Conservation (phyloP, 2,888 invertebrate genomes). For the Thymelicus acteon region DNA sequence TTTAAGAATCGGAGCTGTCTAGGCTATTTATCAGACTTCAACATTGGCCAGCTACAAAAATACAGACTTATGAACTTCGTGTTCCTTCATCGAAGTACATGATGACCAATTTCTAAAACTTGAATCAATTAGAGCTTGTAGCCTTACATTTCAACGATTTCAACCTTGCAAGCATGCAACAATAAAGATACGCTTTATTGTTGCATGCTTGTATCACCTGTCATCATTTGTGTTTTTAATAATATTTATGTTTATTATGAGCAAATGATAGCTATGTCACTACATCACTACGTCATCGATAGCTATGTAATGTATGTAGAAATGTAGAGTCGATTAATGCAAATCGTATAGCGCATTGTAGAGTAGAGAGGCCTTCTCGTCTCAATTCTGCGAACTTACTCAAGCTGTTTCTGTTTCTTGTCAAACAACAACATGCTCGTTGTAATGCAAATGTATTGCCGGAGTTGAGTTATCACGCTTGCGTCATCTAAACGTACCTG, state of each 20-base stretch:
- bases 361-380: background rate
- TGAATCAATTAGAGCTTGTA: too few species aligned
- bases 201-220: too few species aligned
- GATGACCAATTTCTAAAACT: too few species aligned
- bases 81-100: too few species aligned
- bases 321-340: background rate
- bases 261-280: too few species aligned
- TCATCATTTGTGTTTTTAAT: background rate
- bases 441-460: constrained; percentile 13
- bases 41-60: too few species aligned
- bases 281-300: background rate
- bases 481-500: constrained; percentile 62
- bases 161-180: too few species aligned
- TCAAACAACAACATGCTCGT: constrained; percentile 5
- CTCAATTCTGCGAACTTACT: constrained; percentile 16
- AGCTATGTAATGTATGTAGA: background rate
- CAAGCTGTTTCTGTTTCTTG: constrained; percentile 10
- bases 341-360: background rate
- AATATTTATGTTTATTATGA: background rate
- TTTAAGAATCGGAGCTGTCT: background rate
- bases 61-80: too few species aligned
- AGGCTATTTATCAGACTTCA: too few species aligned
- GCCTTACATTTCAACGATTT: too few species aligned
- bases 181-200: too few species aligned
- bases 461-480: background rate